Evolutionary conservation across 2,797 vertebrate species (phyloP).

Genomic region (Avahi laniger): DNA sequence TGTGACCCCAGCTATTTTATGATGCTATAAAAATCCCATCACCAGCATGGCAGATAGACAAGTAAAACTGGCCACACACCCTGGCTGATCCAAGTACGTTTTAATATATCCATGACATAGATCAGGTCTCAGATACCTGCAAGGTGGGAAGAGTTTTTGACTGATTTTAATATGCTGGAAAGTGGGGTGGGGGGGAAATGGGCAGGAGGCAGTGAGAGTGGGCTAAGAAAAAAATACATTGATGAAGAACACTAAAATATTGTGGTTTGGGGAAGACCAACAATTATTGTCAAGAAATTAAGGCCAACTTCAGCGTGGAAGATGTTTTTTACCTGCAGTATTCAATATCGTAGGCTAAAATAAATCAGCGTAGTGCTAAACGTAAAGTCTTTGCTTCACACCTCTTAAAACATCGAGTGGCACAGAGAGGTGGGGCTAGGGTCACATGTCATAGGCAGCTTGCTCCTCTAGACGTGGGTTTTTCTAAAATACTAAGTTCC

Average conservation of each 20-base stretch:
- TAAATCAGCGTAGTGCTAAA: neutral
- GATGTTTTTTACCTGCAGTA: neutral
- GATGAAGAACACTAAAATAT: fast-evolving
- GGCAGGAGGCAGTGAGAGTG: fast-evolving
- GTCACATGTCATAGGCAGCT: fast-evolving
- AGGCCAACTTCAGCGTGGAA: neutral
- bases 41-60: neutral
- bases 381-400: neutral
- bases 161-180: neutral
- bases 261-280: neutral
- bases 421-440: fast-evolving
- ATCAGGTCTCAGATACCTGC: neutral
- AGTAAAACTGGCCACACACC: neutral
- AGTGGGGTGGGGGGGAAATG: fast-evolving
- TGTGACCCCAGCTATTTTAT: neutral
- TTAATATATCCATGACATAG: neutral
- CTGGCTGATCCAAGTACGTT: neutral
- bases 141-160: neutral
- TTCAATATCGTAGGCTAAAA: neutral
- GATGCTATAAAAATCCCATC: neutral
- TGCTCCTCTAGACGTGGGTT: fast-evolving
- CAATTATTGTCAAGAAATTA: neutral
- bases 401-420: fast-evolving
- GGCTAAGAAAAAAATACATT: neutral
- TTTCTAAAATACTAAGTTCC: neutral